These are phyloP conservation scores for Callionymus lyra DNA, from an alignment of 2,113 vertebrate species.

Conservation along the genomic window DNA sequence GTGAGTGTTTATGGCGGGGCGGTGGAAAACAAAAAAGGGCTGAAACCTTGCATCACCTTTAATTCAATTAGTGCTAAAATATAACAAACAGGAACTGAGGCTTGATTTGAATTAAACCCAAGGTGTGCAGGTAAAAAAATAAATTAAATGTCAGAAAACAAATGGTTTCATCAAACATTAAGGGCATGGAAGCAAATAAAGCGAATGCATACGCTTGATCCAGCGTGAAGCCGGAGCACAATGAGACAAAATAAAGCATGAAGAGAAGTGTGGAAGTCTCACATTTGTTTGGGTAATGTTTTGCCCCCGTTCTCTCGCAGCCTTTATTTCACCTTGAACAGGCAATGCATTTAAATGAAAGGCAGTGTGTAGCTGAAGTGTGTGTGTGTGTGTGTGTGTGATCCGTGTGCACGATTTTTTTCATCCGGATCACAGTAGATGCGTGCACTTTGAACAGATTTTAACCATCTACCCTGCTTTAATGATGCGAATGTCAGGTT, in stretches of 20 bases:
- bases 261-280: slow-evolving; percentile 25
- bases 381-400: slow-evolving; percentile 9
- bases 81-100: slow-evolving; percentile 4
- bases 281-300: slow-evolving; percentile 34
- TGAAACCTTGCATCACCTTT: slow-evolving; percentile 16
- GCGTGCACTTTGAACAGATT: slow-evolving; percentile 26
- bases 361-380: slow-evolving; percentile 34
- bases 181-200: slow-evolving; percentile 19
- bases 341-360: slow-evolving; percentile 47
- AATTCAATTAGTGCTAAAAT: slow-evolving; percentile 18
- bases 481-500: slow-evolving; percentile 35
- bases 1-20: slow-evolving; percentile 18
- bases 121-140: slow-evolving; percentile 3
- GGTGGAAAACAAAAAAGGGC: slow-evolving; percentile 7
- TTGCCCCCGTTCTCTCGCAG: slow-evolving; percentile 32
- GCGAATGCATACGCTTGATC: slow-evolving; percentile 15
- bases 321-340: slow-evolving; percentile 30
- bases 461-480: slow-evolving; percentile 27
- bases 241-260: slow-evolving; percentile 30
- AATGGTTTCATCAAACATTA: slow-evolving; percentile 22
- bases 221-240: slow-evolving; percentile 34
- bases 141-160: slow-evolving; percentile 12
- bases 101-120: slow-evolving; percentile 14
- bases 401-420: slow-evolving; percentile 6
- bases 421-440: slow-evolving; percentile 27